A percentile compares a stretch with the other conserved stretches of the same genome.
phyloP scores from a whole-genome alignment of 1,140 invertebrate species.

The Macrobrachium rosenbergii region DNA sequence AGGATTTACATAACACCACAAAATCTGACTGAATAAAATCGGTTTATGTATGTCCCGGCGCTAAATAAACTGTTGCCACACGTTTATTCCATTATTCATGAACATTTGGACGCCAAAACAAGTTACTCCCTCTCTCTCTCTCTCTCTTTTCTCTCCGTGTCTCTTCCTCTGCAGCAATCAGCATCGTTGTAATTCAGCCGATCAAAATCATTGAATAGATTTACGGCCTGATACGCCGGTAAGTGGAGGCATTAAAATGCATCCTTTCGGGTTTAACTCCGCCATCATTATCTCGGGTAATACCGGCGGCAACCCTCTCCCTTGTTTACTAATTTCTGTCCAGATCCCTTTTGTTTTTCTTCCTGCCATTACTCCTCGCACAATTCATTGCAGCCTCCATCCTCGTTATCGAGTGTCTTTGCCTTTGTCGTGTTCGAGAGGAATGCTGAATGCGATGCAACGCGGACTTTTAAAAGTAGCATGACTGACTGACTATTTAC shows the following conservation, averaged over 20 bases:
- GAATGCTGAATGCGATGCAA: no score
- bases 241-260: neutral
- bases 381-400: neutral
- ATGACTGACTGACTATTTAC: no score
- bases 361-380: neutral
- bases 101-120: no score
- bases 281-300: neutral
- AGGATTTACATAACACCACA: no score
- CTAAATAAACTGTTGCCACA: no score
- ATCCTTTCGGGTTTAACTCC: neutral
- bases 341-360: neutral
- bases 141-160: neutral
- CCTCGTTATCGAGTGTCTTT: neutral
- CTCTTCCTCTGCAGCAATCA: neutral
- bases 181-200: slow-evolving; percentile 11
- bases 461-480: no score
- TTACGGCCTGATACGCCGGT: neutral
- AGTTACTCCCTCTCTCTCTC: neutral
- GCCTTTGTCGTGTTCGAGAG: neutral
- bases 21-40: no score
- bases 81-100: no score
- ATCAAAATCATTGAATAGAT: neutral
- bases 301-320: neutral
- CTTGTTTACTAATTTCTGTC: neutral
- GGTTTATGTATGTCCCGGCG: no score